Evolutionary conservation across 1,140 invertebrate genomes (phyloP), one percentile per base, ranked within the genome.

Genomic region (Drosophila albomicans): DNA sequence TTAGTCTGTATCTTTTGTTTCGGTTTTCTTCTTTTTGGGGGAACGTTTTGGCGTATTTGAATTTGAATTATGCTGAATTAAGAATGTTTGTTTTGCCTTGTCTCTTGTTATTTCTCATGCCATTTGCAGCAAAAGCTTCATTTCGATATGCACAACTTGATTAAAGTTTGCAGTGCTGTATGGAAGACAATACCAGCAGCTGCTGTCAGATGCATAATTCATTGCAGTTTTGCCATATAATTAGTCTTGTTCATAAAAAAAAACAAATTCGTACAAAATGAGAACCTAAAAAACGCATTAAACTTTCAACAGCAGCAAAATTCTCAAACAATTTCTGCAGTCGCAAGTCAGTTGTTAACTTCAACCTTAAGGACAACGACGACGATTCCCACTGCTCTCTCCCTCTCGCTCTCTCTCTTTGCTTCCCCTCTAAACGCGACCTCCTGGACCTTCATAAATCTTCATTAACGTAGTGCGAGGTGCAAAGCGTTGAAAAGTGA

Each of bases 1-100:
- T 7, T 8, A 13, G 51, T 54, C 28, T 51, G 30, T 51, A 15
- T 20, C 35, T 16, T 57, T 57, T 41, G 54, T 57, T 41, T 41
- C 35, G 51, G 1, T 38, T n/a, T 1, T 56, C 20, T 56, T 20
- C 30, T 58, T 63, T 46, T 46, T 58, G 32, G 57, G 59, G 0
- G 3, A 75, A 64, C 67, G 72, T 72, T 79, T 82, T 70, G 69
- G 68, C 56, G 72, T 88, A 86, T 87, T 88, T 87, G 84, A 87
- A 87, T 87, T 87, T 88, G 84, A 87, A 87, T 87, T 84, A 87
- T 87, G 74, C 84, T 72, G 78, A 87, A 87, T 87, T 87, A 87
- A 84, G 80, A 81, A 72, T 88, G 80, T 88, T 87, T 82, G 78
- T 67, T 71, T 68, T 76, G 70, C 61, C 63, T 62, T 62, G 63